These are phyloP conservation scores for Thera obeliscata DNA, from an alignment of 2,888 invertebrate genomes.

Conservation along the genomic window DNA sequence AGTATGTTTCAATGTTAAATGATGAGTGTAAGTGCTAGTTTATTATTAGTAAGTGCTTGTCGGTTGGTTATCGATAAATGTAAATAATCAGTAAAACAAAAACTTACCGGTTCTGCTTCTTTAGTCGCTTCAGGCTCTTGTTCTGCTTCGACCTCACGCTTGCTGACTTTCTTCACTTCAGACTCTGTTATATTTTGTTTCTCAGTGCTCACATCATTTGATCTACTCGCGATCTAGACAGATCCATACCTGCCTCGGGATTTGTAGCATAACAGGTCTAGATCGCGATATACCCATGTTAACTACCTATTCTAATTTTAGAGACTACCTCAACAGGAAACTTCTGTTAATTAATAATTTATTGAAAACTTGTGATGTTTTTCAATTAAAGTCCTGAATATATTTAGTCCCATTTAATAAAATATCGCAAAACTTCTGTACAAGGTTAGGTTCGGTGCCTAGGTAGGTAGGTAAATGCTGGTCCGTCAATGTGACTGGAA, in stretches of 20 bases:
- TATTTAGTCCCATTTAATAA: neutral
- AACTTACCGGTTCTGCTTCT: constrained; percentile 88
- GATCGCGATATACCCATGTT: too few relatives aligned
- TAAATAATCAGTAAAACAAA: neutral
- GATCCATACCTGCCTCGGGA: too few relatives aligned
- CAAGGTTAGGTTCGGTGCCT: too few relatives aligned
- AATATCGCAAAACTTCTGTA: neutral
- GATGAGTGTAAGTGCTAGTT: constrained; percentile 28
- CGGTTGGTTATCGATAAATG: constrained; percentile 8
- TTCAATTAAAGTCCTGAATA: neutral
- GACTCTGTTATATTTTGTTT: constrained; percentile 58
- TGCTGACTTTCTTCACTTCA: constrained; percentile 83
- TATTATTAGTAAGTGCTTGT: constrained; percentile 26
- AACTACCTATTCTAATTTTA: too few relatives aligned
- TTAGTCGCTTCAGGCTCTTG: constrained; percentile 71
- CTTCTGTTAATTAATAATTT: neutral
- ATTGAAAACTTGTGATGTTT: neutral
- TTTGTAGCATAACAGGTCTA: too few relatives aligned
- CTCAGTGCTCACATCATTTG: constrained; percentile 65
- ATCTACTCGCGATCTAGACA: too few relatives aligned
- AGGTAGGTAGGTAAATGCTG: too few relatives aligned
- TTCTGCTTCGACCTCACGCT: constrained; percentile 85
- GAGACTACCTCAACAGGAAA: neutral
- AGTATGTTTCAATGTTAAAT: constrained; percentile 29
- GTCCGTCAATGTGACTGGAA: constrained; percentile 97